Base-by-base conservation (phyloP, 1,140 invertebrate genomes). In the Atopsyche davidsoni region DNA sequence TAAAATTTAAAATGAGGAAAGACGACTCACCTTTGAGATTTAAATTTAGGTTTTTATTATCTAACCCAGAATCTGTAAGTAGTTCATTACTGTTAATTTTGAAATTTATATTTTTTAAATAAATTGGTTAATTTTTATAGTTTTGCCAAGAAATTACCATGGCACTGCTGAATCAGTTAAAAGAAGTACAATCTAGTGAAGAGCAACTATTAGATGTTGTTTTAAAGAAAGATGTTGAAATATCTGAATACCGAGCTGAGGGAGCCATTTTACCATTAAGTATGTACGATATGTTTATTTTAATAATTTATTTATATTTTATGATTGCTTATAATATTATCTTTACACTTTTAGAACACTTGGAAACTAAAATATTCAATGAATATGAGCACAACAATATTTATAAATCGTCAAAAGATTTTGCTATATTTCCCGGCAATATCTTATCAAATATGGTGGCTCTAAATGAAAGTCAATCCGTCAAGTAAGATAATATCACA, bases 191-290 rank as follows among this genome's bases (percentile, higher is more conserved):
- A 31, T 31, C 47, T 39, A 51, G 44, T 24, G 45, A 59, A 34
- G 36, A 46, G 4, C 28, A 42, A 9, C 23, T 59, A 9, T 45
- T 47, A 13, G 4, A 39, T 23, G 18, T 49, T 14, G 42, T 59
- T 17, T 19, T 34, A 11, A 48, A 49, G 41, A 53, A 59, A 46
- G 58, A 59, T 56, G 16, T 36, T 13, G 58, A 59, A 57, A 59
- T 57, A 38, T 10, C 13, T n/a, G 51, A 57, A 35, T 59, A 59
- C 22, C 53, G 51, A 51, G 46, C 45, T 19, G 45, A 54, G 49
- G 54, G 51, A 34, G 54, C 51, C 7, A 44, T 25, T 14, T 28
- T 56, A 16, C 39, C 49, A 17, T 39, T 52, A 21, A 56, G 57
- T 59, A 38, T 25, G 44, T 41, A 38, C 4, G 14, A 22, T 18